Conservation (phyloP, 2,888 invertebrate species). For the Pomacea canaliculata region DNA sequence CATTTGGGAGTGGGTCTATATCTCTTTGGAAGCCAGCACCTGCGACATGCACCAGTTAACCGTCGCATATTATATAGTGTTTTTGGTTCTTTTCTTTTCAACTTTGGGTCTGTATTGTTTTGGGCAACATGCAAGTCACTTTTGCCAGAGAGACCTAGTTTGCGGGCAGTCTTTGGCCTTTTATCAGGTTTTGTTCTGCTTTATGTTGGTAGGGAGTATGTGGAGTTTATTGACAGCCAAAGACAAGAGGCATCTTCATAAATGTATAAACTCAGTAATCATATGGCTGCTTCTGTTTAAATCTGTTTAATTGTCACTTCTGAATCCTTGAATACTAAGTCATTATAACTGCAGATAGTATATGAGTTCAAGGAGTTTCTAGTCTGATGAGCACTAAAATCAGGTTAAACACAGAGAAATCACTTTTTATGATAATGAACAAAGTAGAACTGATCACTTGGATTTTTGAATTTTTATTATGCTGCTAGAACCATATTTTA, state of each 20-base stretch:
- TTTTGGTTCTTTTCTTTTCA: conserved; percentile 78
- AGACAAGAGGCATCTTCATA: conserved; percentile 5
- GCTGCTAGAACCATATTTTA: no score
- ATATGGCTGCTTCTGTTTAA: neutral
- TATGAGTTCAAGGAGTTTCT: no score
- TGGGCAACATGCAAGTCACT: conserved; percentile 89
- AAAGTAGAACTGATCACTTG: no score
- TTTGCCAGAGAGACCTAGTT: conserved; percentile 78
- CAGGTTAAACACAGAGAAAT: no score
- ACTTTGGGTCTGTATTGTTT: conserved; percentile 88
- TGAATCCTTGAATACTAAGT: no score
- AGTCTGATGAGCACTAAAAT: no score
- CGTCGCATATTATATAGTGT: conserved; percentile 77
- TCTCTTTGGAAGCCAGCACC: conserved; percentile 84
- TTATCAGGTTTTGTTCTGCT: conserved; percentile 46
- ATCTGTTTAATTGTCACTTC: neutral
- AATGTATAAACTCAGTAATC: neutral
- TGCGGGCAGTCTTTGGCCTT: conserved; percentile 80
- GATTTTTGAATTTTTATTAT: no score
- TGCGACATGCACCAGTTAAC: conserved; percentile 77
- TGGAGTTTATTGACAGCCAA: conserved; percentile 38
- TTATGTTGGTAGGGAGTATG: conserved; percentile 48
- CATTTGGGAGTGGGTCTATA: conserved; percentile 87
- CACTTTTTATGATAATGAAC: no score
- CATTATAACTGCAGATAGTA: no score